Percentiles rank a stretch among this genome's conserved stretches.
phyloP scores from a whole-genome alignment of 2,113 vertebrate genomes.

The Hydropotes inermis region DNA sequence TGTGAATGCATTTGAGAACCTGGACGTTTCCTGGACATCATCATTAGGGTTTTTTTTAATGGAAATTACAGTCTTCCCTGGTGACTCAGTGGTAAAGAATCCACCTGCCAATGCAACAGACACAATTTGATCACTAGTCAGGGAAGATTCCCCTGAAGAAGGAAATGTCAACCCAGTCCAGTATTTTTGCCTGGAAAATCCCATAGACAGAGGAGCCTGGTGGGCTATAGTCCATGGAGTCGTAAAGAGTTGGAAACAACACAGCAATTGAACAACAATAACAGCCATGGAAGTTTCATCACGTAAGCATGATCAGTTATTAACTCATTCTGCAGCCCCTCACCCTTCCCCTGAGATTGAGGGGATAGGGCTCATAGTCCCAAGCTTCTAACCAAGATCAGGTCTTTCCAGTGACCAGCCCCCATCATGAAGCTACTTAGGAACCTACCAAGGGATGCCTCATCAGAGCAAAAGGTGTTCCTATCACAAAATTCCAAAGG shows the following conservation, averaged over 20 bases:
- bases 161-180: not conserved
- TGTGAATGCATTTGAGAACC: not conserved
- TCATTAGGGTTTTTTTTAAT: not conserved
- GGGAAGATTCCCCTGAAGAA: not conserved
- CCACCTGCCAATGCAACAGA: not conserved
- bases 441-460: not conserved
- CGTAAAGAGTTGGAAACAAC: rapidly evolving
- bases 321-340: not conserved
- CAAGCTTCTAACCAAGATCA: not conserved
- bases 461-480: not conserved
- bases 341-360: not conserved
- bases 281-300: not conserved
- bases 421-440: not conserved
- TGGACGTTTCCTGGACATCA: not conserved
- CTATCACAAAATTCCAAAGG: not conserved
- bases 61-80: not conserved
- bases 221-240: not conserved
- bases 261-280: not conserved
- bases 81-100: not conserved
- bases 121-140: not conserved
- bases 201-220: not conserved
- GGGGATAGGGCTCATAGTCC: too few relatives aligned
- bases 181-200: not conserved
- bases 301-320: not conserved
- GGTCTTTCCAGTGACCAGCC: not conserved